A percentile compares a stretch with the other conserved stretches of the same genome.
phyloP scores from a whole-genome alignment of 2,888 invertebrate species.

The Rhamphomyia laevipes region DNA sequence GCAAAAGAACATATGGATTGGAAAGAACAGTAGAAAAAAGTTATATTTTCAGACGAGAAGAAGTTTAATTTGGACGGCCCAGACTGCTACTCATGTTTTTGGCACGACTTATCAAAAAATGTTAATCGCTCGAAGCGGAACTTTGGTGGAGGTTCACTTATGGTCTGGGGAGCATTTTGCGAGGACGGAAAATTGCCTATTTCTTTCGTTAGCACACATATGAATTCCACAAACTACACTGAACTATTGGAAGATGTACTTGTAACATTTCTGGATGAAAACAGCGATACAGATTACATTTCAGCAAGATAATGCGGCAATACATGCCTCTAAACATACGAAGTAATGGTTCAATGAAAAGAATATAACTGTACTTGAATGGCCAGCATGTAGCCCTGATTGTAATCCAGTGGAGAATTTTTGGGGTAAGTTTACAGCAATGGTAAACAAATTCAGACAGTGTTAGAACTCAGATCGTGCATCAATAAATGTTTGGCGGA shows the following conservation, averaged over 20 bases:
- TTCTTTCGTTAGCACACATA: neutral
- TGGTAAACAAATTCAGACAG: neutral
- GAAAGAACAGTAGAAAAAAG: neutral
- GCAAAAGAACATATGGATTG: conserved; percentile 1
- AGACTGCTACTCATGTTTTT: neutral
- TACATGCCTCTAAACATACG: conserved; percentile 1
- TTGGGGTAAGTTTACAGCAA: conserved; percentile 5
- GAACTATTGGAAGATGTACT: neutral
- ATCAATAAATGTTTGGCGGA: no score
- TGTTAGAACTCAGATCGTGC: no score
- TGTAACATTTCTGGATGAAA: neutral
- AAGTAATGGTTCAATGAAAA: conserved; percentile 5
- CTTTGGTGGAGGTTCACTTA: no score
- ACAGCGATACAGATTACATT: neutral
- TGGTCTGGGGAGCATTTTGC: neutral
- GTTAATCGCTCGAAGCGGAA: no score
- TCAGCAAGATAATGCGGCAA: conserved; percentile 6
- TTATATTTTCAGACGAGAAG: conserved; percentile 4
- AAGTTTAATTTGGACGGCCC: conserved; percentile 4
- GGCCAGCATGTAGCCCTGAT: conserved; percentile 7
- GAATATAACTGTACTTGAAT: conserved; percentile 6
- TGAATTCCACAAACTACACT: neutral
- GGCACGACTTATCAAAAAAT: neutral
- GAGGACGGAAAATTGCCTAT: neutral
- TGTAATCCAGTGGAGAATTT: conserved; percentile 6